Evolutionary conservation across 2,113 vertebrate genomes (phyloP), one percentile per base, ranked within the genome.

Genomic region (Nycticryphes semicollaris): DNA sequence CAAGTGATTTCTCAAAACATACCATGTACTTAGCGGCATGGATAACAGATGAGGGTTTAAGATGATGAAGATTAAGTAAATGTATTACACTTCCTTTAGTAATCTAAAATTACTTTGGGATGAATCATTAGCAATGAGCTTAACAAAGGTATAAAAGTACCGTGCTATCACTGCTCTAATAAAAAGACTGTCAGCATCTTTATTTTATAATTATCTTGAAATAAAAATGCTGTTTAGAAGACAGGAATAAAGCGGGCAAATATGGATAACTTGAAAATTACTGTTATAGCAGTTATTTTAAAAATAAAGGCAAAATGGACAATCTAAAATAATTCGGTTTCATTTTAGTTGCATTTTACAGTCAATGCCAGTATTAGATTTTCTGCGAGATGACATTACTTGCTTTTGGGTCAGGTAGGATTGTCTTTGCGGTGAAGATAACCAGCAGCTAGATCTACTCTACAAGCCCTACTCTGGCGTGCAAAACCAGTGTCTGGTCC

Each of bases 201-300:
- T 96, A 89, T 97, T 93, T 96, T 90, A 76, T 89, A 75, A 74
- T 90, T 85, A 87, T 94, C 76, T 95, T 91, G 48, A 96, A 95
- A 94, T 94, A 76, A 96, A 97, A 73, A 54, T 74, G 47, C 31
- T 86, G 56, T 89, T 95, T 48, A 51, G 84, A 96, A 82, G 70
- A 76, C 75, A 85, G 84, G 60, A 64, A 76, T 94, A 95, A 97
- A 98, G 90, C 23, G 82, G 78, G 31, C 57, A 94, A 97, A 91
- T 84, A 64, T 25, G 8, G 48, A 62, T 80, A 45, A 83, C 56
- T 91, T 80, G 56, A 23, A 73, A 45, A 73, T 72, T 80, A 25
- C n/a, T 67, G 10, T 59, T 88, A 25, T 16, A 77, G 50, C 23
- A 77, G 59, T 62, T 66, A 66, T 50, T 91, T 91, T 67, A 66